phyloP scores from a whole-genome alignment of 1,140 invertebrate genomes.

The Oreohelix idahoensis region DNA sequence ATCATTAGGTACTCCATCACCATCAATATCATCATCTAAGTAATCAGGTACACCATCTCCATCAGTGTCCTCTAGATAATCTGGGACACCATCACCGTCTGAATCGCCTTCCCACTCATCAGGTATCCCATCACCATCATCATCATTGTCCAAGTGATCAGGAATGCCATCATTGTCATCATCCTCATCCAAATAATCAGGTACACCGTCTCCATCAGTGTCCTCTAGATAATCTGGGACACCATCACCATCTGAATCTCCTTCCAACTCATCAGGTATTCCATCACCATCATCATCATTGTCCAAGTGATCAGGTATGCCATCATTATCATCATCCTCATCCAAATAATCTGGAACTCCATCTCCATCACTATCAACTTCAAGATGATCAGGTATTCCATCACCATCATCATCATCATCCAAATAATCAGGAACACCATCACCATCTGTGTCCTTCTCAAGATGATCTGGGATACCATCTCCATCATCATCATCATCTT shows the following conservation, averaged over 20 bases:
- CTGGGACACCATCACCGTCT: conserved; percentile 14
- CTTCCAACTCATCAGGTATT: conserved; percentile 53
- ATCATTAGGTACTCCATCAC: conserved; percentile 61
- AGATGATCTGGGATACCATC: conserved; percentile 69
- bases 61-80: conserved; percentile 41
- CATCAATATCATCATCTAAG: conserved; percentile 57
- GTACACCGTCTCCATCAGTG: conserved; percentile 50
- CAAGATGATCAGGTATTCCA: conserved; percentile 61
- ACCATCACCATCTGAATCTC: conserved; percentile 60
- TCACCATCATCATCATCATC: conserved; percentile 60
- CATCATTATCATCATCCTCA: too few relatives aligned
- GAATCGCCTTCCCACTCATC: not conserved
- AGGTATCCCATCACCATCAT: conserved; percentile 23
- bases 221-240: conserved; percentile 63
- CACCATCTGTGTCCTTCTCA: conserved; percentile 65
- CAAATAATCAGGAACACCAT: conserved; percentile 61
- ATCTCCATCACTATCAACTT: too few relatives aligned
- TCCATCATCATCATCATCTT: conserved; percentile 46
- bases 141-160: conserved; percentile 9
- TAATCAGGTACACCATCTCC: conserved; percentile 65
- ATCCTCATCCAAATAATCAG: conserved; percentile 11
- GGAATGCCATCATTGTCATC: conserved; percentile 15
- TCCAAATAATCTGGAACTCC: too few relatives aligned
- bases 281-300: conserved; percentile 65
- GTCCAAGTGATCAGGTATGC: conserved; percentile 59